phyloP scores from a whole-genome alignment of 2,113 vertebrate species.

The Struthio camelus region DNA sequence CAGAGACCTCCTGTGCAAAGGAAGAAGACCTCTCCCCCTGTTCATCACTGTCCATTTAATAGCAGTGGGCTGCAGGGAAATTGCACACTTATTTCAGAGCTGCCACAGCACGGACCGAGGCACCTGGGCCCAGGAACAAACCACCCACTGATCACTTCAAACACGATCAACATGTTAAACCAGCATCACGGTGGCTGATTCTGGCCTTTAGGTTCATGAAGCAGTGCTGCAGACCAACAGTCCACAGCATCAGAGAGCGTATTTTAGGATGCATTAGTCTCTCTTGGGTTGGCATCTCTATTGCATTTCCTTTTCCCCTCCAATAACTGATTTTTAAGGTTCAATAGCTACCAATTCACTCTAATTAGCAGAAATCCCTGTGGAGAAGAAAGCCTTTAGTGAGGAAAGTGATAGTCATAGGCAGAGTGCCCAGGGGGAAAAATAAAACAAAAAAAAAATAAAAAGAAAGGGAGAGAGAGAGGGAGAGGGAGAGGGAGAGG shows the following conservation, averaged over 20 bases:
- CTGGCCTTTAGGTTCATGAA: not conserved
- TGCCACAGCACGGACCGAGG: rapidly evolving
- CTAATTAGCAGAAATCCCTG: not conserved
- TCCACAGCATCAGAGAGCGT: not conserved
- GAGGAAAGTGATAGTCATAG: not conserved
- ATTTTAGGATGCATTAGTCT: too few relatives aligned
- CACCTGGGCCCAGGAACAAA: too few relatives aligned
- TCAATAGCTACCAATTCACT: not conserved
- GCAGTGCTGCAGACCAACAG: rapidly evolving
- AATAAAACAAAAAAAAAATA: not conserved
- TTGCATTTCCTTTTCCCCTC: not conserved
- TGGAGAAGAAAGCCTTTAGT: not conserved
- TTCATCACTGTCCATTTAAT: not conserved
- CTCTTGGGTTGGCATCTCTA: not conserved
- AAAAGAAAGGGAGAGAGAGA: too few relatives aligned
- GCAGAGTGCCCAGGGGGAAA: not conserved
- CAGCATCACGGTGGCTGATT: not conserved
- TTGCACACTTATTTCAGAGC: not conserved
- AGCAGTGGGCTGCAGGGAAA: not conserved
- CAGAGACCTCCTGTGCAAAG: not conserved
- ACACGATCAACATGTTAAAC: not conserved
- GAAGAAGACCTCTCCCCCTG: not conserved
- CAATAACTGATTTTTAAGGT: not conserved
- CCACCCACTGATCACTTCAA: rapidly evolving
- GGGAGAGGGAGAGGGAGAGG: too few relatives aligned